These are phyloP conservation scores for Spongia lamella DNA, from an alignment of 37 sponge, comb jelly and placozoan species.

Conservation along the genomic window DNA sequence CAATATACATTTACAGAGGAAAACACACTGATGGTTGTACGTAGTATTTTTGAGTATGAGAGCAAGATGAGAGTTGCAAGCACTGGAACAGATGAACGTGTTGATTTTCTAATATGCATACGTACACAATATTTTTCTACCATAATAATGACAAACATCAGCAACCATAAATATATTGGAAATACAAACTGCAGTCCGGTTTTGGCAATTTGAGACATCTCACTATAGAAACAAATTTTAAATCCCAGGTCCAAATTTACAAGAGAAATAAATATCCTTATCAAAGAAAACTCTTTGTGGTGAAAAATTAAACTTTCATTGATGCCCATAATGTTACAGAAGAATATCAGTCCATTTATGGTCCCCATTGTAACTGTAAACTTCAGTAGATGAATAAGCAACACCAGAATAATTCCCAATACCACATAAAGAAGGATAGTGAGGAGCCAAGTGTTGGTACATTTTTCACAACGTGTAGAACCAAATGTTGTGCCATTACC, in stretches of 20 bases:
- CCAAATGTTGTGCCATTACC: not conserved
- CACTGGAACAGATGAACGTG: not conserved
- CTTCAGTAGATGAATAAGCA: not conserved
- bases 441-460: not conserved
- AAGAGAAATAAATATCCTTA: not conserved
- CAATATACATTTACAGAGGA: too few relatives aligned
- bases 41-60: too few relatives aligned
- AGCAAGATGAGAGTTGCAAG: not conserved
- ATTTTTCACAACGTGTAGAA: not conserved
- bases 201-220: too few relatives aligned
- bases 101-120: not conserved
- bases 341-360: too few relatives aligned
- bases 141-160: not conserved
- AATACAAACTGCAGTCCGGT: too few relatives aligned
- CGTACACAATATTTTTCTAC: not conserved
- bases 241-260: slow-evolving; percentile 16
- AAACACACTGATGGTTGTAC: too few relatives aligned
- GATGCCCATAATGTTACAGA: too few relatives aligned
- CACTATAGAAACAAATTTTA: too few relatives aligned
- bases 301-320: not conserved
- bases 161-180: too few relatives aligned
- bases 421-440: not conserved
- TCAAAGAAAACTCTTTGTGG: not conserved
- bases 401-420: not conserved
- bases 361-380: too few relatives aligned